Evolutionary conservation across 1,140 invertebrate genomes (phyloP).

Genomic region (Chymomyza costata): DNA sequence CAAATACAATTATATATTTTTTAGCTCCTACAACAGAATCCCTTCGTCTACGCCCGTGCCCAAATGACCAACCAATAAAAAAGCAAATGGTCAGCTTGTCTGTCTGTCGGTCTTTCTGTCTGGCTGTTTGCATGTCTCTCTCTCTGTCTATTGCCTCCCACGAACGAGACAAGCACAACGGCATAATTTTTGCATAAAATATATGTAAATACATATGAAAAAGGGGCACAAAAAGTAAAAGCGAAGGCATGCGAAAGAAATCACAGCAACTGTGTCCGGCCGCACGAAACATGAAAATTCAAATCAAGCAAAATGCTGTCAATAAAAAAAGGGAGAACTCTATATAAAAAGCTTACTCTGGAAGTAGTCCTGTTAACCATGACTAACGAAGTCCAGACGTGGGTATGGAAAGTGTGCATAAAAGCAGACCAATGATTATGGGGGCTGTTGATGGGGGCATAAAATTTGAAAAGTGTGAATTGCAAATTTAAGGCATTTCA

Average conservation of each 20-base stretch:
- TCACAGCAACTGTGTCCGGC: slow-evolving; percentile 66
- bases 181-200: slow-evolving; percentile 75
- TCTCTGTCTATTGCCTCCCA: background rate
- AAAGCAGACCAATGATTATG: background rate
- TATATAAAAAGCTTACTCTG: slow-evolving; percentile 13
- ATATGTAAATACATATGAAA: slow-evolving; percentile 71
- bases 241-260: slow-evolving; percentile 54
- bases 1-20: no score
- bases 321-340: slow-evolving; percentile 42
- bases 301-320: slow-evolving; percentile 71
- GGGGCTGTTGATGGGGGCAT: slow-evolving; percentile 31
- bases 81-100: slow-evolving; percentile 71
- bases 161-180: slow-evolving; percentile 47
- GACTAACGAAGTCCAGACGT: slow-evolving; percentile 62
- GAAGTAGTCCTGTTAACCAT: slow-evolving; percentile 25
- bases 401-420: slow-evolving; percentile 28
- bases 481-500: slow-evolving; percentile 59
- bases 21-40: no score
- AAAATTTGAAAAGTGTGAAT: slow-evolving; percentile 70
- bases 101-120: slow-evolving; percentile 54
- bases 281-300: slow-evolving; percentile 44
- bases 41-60: slow-evolving; percentile 21
- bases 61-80: slow-evolving; percentile 62
- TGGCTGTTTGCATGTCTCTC: slow-evolving; percentile 11
- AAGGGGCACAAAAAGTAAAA: slow-evolving; percentile 21